These are phyloP conservation scores for Leptinotarsa juncta DNA, from an alignment of 2,888 invertebrate genomes.

Conservation along the genomic window DNA sequence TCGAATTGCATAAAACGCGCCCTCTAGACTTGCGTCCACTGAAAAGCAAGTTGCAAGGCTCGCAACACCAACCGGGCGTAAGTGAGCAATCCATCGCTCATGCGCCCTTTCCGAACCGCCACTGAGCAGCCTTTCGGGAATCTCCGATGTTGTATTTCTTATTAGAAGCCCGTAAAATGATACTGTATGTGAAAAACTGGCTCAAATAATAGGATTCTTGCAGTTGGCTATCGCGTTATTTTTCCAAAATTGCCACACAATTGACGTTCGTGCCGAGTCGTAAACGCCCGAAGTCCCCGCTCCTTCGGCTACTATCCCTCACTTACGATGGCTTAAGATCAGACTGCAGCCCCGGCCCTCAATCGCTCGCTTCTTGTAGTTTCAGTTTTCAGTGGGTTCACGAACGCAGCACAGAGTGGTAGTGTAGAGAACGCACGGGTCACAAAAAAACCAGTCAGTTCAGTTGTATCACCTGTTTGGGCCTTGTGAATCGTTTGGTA, in stretches of 20 bases:
- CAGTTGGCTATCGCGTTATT: neutral
- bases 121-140: neutral
- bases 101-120: neutral
- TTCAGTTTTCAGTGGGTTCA: conserved; percentile 35
- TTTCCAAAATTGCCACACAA: neutral
- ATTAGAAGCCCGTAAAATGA: too few species aligned
- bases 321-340: conserved; percentile 7
- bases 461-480: conserved; percentile 40
- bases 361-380: conserved; percentile 25
- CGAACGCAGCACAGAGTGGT: conserved; percentile 15
- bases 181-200: too few species aligned
- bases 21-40: conserved; percentile 11
- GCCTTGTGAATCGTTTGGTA: conserved; percentile 22
- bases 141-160: neutral
- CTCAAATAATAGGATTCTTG: neutral
- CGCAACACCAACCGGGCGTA: neutral
- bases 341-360: neutral
- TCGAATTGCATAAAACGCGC: conserved; percentile 28
- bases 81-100: neutral
- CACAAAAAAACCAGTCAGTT: conserved; percentile 34
- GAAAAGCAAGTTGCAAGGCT: neutral
- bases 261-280: neutral
- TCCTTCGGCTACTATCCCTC: neutral
- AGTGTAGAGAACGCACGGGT: conserved; percentile 9
- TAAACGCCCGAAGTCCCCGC: neutral